Evolutionary conservation across 2,888 invertebrate species (phyloP).

Genomic region (Drosophila sordidapex): DNA sequence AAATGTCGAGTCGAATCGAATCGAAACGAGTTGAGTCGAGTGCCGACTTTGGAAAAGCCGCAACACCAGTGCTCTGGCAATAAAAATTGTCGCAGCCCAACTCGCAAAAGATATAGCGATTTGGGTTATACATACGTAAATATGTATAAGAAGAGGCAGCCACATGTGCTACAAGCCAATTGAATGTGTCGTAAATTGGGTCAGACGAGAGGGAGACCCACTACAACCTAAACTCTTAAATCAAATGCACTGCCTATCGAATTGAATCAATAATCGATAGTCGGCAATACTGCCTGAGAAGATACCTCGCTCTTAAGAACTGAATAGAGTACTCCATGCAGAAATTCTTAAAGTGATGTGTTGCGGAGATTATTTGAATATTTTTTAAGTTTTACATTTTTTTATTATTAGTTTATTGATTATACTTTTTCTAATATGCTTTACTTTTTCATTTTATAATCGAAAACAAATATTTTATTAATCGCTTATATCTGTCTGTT

Average conservation of each 20-base stretch:
- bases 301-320: not conserved
- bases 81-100: slow-evolving; percentile 51
- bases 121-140: slow-evolving; percentile 16
- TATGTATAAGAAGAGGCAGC: slow-evolving; percentile 17
- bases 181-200: slow-evolving; percentile 77
- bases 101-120: slow-evolving; percentile 44
- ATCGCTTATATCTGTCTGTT: not conserved
- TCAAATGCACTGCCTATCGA: slow-evolving; percentile 44
- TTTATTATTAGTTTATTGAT: no score
- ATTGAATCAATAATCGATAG: not conserved
- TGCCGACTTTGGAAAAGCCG: slow-evolving; percentile 47
- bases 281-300: not conserved
- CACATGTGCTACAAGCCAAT: slow-evolving; percentile 68
- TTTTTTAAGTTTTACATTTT: not conserved
- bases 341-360: not conserved
- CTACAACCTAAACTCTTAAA: slow-evolving; percentile 39
- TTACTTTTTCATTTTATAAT: not conserved
- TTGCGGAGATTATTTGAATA: not conserved
- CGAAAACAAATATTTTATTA: not conserved
- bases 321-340: not conserved
- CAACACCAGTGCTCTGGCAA: slow-evolving; percentile 54
- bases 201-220: slow-evolving; percentile 42
- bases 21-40: slow-evolving; percentile 5
- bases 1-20: slow-evolving; percentile 49
- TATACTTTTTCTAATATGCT: not conserved